phyloP scores from a whole-genome alignment of 2,113 vertebrate genomes.

The Brachypodius melanocephalos region DNA sequence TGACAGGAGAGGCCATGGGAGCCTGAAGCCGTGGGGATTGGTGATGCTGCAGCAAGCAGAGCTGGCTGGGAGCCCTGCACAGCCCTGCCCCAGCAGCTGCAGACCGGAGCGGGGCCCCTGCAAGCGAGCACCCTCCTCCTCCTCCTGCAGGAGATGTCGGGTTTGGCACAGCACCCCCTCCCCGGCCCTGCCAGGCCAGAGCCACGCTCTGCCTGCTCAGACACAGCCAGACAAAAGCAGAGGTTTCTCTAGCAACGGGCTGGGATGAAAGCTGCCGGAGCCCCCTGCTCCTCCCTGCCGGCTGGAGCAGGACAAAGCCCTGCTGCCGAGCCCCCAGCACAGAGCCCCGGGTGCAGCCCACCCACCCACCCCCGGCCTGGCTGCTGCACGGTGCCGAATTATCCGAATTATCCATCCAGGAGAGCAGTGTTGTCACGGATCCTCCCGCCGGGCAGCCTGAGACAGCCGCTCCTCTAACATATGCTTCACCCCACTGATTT shows the following conservation, averaged over 20 bases:
- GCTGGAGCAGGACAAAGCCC: not conserved
- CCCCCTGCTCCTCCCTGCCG: not conserved
- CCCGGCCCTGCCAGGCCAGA: not conserved
- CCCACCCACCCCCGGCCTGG: not conserved
- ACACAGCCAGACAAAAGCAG: conserved; percentile 46
- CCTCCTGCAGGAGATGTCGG: not conserved
- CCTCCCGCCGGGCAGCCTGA: not conserved
- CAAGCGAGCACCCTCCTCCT: not conserved
- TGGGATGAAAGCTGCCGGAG: not conserved
- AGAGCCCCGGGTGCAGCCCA: fast-evolving
- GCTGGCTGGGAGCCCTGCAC: not conserved
- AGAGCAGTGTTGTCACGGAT: fast-evolving
- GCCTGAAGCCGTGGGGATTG: fast-evolving
- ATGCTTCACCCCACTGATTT: conserved; percentile 17
- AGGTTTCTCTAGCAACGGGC: conserved; percentile 51
- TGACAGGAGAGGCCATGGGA: fast-evolving
- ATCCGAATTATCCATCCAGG: not conserved
- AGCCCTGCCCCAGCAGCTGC: not conserved
- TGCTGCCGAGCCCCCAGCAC: fast-evolving
- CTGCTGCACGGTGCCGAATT: not conserved
- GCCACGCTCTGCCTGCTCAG: conserved; percentile 15
- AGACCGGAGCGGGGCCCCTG: fast-evolving
- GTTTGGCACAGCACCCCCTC: not conserved
- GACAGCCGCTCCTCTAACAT: not conserved
- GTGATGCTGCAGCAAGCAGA: fast-evolving